Evolutionary conservation across 2,797 vertebrate genomes (phyloP).

Genomic region (Semotilus atromaculatus): DNA sequence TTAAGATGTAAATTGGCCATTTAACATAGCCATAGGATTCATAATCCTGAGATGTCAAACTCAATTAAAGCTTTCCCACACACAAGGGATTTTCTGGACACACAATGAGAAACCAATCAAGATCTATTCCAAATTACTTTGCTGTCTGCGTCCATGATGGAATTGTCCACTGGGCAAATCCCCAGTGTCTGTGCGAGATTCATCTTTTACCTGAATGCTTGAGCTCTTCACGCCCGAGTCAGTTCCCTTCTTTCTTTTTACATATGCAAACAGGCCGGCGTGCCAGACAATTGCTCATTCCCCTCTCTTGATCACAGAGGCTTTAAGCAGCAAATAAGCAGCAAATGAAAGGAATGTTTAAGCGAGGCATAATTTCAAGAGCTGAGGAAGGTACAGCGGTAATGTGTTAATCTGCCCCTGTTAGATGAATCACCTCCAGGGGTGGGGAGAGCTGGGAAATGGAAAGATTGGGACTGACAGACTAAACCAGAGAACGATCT

Average conservation of each 20-base stretch:
- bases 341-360: constrained; percentile 49
- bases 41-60: constrained; percentile 81
- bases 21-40: constrained; percentile 86
- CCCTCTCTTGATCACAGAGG: constrained; percentile 40
- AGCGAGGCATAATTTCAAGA: constrained; percentile 48
- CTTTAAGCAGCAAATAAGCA: constrained; percentile 53
- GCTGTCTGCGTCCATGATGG: constrained; percentile 45
- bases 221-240: constrained; percentile 45
- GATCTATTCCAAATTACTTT: constrained; percentile 63
- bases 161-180: constrained; percentile 60
- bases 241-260: constrained; percentile 53
- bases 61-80: constrained; percentile 82
- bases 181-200: constrained; percentile 38
- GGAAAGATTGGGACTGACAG: constrained; percentile 28
- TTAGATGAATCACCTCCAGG: constrained; percentile 24
- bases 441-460: constrained; percentile 9
- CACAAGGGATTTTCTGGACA: constrained; percentile 71
- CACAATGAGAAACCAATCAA: constrained; percentile 80
- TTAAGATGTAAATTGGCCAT: constrained; percentile 85
- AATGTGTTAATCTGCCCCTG: constrained; percentile 46
- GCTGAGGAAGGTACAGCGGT: constrained; percentile 37
- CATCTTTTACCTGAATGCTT: constrained; percentile 55
- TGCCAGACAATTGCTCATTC: constrained; percentile 41
- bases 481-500: background rate
- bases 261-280: constrained; percentile 54